These are phyloP conservation scores for Chrysolina americana DNA, from an alignment of 2,888 invertebrate species.

Conservation along the genomic window DNA sequence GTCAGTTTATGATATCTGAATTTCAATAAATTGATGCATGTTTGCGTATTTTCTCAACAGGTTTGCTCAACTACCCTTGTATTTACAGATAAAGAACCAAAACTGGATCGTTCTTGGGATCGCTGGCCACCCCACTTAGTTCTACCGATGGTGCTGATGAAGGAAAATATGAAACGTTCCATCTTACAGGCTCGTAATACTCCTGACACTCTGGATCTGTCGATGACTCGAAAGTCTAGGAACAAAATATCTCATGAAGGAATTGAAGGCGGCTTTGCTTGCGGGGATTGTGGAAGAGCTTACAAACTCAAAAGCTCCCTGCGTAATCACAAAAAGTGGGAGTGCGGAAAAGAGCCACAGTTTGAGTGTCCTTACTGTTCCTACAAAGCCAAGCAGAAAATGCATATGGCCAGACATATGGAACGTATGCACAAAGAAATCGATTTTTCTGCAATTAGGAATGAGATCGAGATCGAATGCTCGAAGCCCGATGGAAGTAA, in stretches of 20 bases:
- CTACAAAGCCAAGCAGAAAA: constrained; percentile 55
- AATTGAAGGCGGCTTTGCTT: constrained; percentile 75
- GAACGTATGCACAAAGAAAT: constrained; percentile 72
- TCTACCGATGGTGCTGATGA: constrained; percentile 77
- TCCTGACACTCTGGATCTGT: constrained; percentile 47
- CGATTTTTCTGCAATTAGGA: constrained; percentile 56
- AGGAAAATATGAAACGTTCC: constrained; percentile 68
- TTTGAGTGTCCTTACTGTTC: constrained; percentile 53
- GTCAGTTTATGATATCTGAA: too few relatives aligned
- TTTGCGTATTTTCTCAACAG: too few relatives aligned
- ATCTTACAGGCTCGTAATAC: constrained; percentile 56
- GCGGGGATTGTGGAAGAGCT: constrained; percentile 86
- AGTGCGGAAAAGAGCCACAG: constrained; percentile 54
- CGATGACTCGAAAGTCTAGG: constrained; percentile 40
- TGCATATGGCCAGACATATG: constrained; percentile 52
- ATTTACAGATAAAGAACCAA: constrained; percentile 64
- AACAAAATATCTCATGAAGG: constrained; percentile 47
- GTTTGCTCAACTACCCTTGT: constrained; percentile 11
- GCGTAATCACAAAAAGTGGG: constrained; percentile 55
- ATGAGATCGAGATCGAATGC: constrained; percentile 25
- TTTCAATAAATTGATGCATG: neutral
- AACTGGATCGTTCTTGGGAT: constrained; percentile 77
- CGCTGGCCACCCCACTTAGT: constrained; percentile 84
- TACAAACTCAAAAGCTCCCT: constrained; percentile 72
- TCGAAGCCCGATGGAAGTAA: neutral